Percentiles rank a stretch among this genome's conserved stretches.
phyloP scores from a whole-genome alignment of 2,113 vertebrate genomes.

The Hemibagrus wyckioides region DNA sequence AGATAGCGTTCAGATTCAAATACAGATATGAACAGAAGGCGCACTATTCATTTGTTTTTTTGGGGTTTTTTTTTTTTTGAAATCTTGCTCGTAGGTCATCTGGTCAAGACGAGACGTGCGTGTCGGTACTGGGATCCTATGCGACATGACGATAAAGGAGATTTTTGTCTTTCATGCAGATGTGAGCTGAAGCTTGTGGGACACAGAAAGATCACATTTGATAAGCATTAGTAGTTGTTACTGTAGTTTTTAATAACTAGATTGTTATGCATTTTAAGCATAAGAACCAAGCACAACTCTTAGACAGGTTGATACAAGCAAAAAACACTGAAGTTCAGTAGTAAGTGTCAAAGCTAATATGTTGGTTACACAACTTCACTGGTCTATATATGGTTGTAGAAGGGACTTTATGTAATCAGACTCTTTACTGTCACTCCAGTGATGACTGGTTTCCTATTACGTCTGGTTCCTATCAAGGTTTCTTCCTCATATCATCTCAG shows the following conservation, averaged over 20 bases:
- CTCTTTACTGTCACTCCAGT: no score
- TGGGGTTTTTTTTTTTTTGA: neutral
- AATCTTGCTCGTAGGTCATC: neutral
- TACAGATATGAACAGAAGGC: neutral
- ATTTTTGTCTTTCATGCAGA: neutral
- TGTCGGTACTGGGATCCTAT: neutral
- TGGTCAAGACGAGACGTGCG: neutral
- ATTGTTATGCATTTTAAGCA: neutral
- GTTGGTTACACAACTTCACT: no score
- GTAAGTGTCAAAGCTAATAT: neutral
- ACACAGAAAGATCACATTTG: neutral
- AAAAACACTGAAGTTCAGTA: no score
- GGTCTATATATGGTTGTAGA: no score
- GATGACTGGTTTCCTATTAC: no score
- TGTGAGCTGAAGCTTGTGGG: neutral
- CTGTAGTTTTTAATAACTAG: neutral
- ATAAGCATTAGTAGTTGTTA: neutral
- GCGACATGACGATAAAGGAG: neutral
- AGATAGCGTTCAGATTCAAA: no score
- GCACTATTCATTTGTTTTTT: neutral
- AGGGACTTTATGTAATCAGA: no score
- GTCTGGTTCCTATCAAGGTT: no score
- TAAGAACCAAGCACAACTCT: neutral
- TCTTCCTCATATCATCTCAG: no score
- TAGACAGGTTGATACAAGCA: no score